A percentile compares a stretch with the other conserved stretches of the same genome.
These are phyloP conservation scores for Drosophila mettleri DNA, from an alignment of 2,888 invertebrate species.

Conservation along the genomic window DNA sequence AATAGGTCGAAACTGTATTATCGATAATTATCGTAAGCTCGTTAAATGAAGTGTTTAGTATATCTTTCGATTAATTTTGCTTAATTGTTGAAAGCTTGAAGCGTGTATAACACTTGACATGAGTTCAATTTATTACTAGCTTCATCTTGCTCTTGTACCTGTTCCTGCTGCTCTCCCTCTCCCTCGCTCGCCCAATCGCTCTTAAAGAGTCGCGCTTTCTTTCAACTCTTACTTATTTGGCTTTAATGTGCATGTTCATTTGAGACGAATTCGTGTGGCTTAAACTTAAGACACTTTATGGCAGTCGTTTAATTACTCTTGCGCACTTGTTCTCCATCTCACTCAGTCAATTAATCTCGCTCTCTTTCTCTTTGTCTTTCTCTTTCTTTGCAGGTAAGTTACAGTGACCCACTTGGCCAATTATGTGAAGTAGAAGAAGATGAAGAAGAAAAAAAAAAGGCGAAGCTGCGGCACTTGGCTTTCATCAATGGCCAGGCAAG, in stretches of 20 bases:
- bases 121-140: background rate
- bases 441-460: slow-evolving; percentile 12
- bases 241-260: slow-evolving; percentile 38
- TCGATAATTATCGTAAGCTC: background rate
- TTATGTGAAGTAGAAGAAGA: slow-evolving; percentile 44
- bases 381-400: slow-evolving; percentile 67
- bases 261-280: slow-evolving; percentile 50
- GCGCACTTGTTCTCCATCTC: slow-evolving; percentile 21
- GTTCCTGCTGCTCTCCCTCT: background rate
- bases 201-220: slow-evolving; percentile 28
- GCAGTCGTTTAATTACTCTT: slow-evolving; percentile 66
- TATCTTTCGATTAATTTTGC: background rate
- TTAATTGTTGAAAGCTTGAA: slow-evolving; percentile 6
- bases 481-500: slow-evolving; percentile 58
- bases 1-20: background rate
- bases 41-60: background rate
- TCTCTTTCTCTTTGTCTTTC: slow-evolving; percentile 11
- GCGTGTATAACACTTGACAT: background rate
- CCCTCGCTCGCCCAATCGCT: background rate
- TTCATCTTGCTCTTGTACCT: slow-evolving; percentile 2
- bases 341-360: slow-evolving; percentile 13
- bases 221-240: slow-evolving; percentile 32
- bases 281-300: slow-evolving; percentile 49
- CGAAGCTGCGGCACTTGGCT: slow-evolving; percentile 49
- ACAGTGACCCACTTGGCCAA: slow-evolving; percentile 71